Evolutionary conservation across 2,113 vertebrate genomes (phyloP).

Genomic region (Apaloderma vittatum): DNA sequence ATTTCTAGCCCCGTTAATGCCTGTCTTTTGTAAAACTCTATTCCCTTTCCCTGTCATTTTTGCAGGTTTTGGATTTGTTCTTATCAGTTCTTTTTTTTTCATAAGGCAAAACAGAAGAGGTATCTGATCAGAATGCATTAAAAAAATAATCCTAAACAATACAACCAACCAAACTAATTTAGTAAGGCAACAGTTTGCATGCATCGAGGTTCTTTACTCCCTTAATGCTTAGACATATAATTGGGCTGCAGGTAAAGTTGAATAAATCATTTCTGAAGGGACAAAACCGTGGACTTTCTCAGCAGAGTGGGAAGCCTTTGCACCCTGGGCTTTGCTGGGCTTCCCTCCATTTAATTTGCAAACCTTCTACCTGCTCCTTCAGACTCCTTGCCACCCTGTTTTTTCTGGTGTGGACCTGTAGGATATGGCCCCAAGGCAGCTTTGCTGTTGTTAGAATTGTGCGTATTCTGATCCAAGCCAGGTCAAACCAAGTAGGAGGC

Average conservation of each 20-base stretch:
- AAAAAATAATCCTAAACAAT: background rate
- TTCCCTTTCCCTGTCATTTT: background rate
- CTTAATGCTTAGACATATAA: background rate
- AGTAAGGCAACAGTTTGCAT: background rate
- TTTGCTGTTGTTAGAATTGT: background rate
- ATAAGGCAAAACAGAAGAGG: background rate
- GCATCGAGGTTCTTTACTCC: background rate
- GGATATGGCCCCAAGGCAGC: background rate
- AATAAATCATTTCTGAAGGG: background rate
- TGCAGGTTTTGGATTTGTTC: background rate
- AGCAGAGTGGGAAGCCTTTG: background rate
- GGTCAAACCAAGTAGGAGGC: background rate
- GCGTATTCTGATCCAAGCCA: background rate
- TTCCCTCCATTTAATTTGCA: background rate
- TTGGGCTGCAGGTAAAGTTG: background rate
- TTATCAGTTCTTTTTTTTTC: background rate
- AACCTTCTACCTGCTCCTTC: background rate
- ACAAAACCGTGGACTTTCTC: background rate
- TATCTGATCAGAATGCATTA: background rate
- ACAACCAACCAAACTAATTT: background rate
- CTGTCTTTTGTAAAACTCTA: background rate
- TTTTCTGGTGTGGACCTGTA: rapidly evolving
- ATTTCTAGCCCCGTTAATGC: background rate
- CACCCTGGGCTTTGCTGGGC: background rate
- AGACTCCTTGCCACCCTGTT: rapidly evolving